Base-by-base conservation (phyloP, 2,888 invertebrate genomes). In the Macrophya annulata region DNA sequence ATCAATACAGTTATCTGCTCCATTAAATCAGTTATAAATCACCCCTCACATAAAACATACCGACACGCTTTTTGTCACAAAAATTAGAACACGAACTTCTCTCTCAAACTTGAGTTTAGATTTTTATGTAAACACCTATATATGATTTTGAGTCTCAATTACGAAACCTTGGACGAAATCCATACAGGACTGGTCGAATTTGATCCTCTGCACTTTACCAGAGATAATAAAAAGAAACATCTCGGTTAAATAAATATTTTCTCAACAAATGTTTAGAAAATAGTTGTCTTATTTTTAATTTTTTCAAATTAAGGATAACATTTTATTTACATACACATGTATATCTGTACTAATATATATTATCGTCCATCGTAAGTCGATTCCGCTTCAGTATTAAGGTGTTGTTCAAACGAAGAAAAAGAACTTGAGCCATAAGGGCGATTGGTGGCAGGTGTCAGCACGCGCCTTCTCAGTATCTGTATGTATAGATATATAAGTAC, bases 361-460 rank as follows among this genome's bases (percentile, higher is more conserved):
- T 68, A 68, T 74, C 31, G n/a, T 21, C 51, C 76, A 9, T 48
- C 8, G 31, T 17, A 31, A 37, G n/a, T 37, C 45, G 15, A 76
- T 48, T 48, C 31, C 6, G 48, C 76, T 45, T 2, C 12, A 15
- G 40, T 31, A 40, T 31, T n/a, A n/a, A 81, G 59, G 59, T 81
- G 59, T 81, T 81, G 62, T 81, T 81, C 37, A 31, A 81, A 81
- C 59, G 59, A 81, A 81, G 81, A 81, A 62, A 81, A 81, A 81
- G 59, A 62, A 62, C 81, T 40, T 2, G 4, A 62, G 12, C 81
- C 81, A 62, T 10, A 43, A 81, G 81, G 81, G 81, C 81, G 83
- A 83, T 51, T 45, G 65, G 43, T 45, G 68, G 83, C 83, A 83
- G 83, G 83, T 83, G 83, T 83, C 83, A 48, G 83, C 83, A 71